These are phyloP conservation scores for Homarus americanus DNA, from an alignment of 1,140 invertebrate species.

Conservation along the genomic window DNA sequence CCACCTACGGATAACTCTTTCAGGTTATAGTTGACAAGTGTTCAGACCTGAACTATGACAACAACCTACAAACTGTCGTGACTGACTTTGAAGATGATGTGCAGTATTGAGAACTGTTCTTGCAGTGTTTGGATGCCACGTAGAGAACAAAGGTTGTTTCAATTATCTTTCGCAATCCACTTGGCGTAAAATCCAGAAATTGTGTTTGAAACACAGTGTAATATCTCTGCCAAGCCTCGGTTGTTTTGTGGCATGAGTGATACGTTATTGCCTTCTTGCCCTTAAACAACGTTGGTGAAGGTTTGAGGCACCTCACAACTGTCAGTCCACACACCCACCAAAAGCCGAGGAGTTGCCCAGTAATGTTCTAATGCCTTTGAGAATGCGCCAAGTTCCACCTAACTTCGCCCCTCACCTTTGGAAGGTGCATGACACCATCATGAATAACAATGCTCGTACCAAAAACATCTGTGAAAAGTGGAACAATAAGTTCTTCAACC, in stretches of 20 bases:
- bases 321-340: conserved; percentile 31
- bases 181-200: no score
- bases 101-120: conserved; percentile 31
- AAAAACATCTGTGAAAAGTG: conserved; percentile 29
- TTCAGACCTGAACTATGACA: neutral
- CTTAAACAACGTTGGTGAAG: neutral
- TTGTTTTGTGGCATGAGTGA: conserved; percentile 15
- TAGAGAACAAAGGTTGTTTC: neutral
- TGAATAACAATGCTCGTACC: conserved; percentile 12
- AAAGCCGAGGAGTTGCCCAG: conserved; percentile 23
- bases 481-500: conserved; percentile 39
- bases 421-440: conserved; percentile 34
- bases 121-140: neutral
- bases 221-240: no score
- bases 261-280: conserved; percentile 19
- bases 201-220: no score
- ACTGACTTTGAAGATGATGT: neutral
- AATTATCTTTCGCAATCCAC: neutral
- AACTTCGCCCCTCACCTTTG: neutral
- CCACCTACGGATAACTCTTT: conserved; percentile 33
- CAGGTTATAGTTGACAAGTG: no score
- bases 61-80: neutral
- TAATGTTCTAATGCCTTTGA: neutral
- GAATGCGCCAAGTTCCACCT: conserved; percentile 1
- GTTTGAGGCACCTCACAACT: neutral